Evolutionary conservation across 1,140 invertebrate genomes (phyloP).

Genomic region (Wiebesia pumilae): DNA sequence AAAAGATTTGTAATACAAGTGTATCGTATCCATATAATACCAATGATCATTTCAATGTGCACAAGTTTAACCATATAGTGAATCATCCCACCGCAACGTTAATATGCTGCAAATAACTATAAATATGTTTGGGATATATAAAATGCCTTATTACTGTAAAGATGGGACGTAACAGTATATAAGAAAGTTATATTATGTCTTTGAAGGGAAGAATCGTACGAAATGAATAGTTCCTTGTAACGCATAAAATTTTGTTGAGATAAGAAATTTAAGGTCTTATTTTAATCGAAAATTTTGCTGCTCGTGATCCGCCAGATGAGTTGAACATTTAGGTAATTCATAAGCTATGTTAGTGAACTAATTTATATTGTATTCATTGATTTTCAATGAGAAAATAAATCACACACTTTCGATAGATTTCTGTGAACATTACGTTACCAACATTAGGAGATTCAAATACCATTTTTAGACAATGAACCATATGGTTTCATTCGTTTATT

Average conservation of each 20-base stretch:
- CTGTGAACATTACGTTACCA: too few relatives aligned
- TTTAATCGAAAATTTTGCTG: background rate
- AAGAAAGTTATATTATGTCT: too few relatives aligned
- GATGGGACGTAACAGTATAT: too few relatives aligned
- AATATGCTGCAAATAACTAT: background rate
- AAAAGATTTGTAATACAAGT: background rate
- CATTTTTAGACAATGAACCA: too few relatives aligned
- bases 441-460: too few relatives aligned
- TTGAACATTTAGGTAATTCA: background rate
- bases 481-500: too few relatives aligned
- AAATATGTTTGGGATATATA: background rate
- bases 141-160: too few relatives aligned
- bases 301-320: background rate
- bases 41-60: constrained; percentile 36
- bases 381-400: background rate
- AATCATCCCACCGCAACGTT: background rate
- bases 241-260: background rate
- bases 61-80: background rate
- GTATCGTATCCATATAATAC: constrained; percentile 1
- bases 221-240: too few relatives aligned
- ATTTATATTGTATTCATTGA: background rate
- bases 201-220: too few relatives aligned
- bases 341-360: background rate
- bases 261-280: background rate
- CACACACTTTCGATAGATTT: too few relatives aligned